These are phyloP conservation scores for Phorcus lineatus DNA, from an alignment of 2,888 invertebrate genomes.

Conservation along the genomic window DNA sequence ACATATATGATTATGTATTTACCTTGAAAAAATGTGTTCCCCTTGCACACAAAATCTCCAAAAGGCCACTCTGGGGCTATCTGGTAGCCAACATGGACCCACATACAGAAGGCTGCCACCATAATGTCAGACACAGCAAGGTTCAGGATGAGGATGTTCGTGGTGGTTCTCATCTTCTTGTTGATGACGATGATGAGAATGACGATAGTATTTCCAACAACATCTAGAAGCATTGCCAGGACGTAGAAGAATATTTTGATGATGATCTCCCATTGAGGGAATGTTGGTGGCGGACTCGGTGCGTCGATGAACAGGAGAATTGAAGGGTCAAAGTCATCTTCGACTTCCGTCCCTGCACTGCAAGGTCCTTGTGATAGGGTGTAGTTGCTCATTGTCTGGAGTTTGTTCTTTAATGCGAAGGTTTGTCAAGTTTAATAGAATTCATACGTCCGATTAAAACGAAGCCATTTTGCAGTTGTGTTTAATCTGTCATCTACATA, in stretches of 20 bases:
- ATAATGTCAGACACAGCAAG: conserved; percentile 67
- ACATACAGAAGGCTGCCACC: conserved; percentile 69
- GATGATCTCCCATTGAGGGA: conserved; percentile 51
- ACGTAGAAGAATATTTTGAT: conserved; percentile 64
- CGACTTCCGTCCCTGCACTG: not conserved
- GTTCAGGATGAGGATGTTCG: conserved; percentile 65
- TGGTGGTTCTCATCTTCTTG: conserved; percentile 60
- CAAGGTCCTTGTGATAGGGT: not conserved
- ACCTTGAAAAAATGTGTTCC: conserved; percentile 68
- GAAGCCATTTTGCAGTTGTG: too few relatives aligned
- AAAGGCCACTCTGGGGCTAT: conserved; percentile 64
- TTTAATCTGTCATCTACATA: too few relatives aligned
- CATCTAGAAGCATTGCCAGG: conserved; percentile 57
- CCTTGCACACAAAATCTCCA: conserved; percentile 63
- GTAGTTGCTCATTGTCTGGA: not conserved
- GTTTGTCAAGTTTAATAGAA: too few relatives aligned
- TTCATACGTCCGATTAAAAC: too few relatives aligned
- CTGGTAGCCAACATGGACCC: conserved; percentile 68
- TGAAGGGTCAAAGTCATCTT: not conserved
- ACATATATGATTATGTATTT: too few relatives aligned
- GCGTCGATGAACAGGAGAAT: conserved; percentile 34
- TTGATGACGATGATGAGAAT: conserved; percentile 60
- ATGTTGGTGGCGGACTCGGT: conserved; percentile 11
- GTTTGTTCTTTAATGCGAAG: too few relatives aligned
- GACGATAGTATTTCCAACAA: conserved; percentile 65